Percentiles rank a stretch among this genome's conserved stretches.
Evolutionary conservation across 2,113 vertebrate genomes (phyloP).

Genomic region (Cynoglossus semilaevis): DNA sequence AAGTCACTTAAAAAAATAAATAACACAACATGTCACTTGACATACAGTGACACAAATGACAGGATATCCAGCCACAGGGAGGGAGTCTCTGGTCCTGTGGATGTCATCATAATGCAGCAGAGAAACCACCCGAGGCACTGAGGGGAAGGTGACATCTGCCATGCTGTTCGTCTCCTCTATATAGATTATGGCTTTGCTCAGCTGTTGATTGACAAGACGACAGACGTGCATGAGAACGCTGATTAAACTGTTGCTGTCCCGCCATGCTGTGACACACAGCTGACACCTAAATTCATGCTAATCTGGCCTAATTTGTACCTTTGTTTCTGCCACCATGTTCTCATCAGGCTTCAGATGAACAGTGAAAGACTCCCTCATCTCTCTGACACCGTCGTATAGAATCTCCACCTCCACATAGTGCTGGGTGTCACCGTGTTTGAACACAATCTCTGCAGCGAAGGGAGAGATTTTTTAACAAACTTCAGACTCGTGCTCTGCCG

Average conservation of each 20-base stretch:
- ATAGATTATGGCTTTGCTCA: conserved; percentile 89
- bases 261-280: background rate
- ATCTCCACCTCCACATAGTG: conserved; percentile 89
- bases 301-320: conserved; percentile 74
- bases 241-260: conserved; percentile 17
- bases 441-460: conserved; percentile 84
- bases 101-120: conserved; percentile 87
- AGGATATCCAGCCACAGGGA: conserved; percentile 86
- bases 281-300: conserved; percentile 16
- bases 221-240: background rate
- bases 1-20: background rate
- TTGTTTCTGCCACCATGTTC: conserved; percentile 93
- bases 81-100: conserved; percentile 61
- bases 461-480: conserved; percentile 31
- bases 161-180: conserved; percentile 92
- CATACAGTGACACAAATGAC: conserved; percentile 91
- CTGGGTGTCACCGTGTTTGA: conserved; percentile 84
- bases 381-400: conserved; percentile 85
- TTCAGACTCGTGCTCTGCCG: background rate
- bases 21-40: conserved; percentile 24
- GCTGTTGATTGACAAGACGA: conserved; percentile 70
- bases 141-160: conserved; percentile 95
- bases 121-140: conserved; percentile 86
- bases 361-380: conserved; percentile 96
- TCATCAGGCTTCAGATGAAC: conserved; percentile 93